These are phyloP conservation scores for Athetis lepigone DNA, from an alignment of 2,888 invertebrate species.

Conservation along the genomic window DNA sequence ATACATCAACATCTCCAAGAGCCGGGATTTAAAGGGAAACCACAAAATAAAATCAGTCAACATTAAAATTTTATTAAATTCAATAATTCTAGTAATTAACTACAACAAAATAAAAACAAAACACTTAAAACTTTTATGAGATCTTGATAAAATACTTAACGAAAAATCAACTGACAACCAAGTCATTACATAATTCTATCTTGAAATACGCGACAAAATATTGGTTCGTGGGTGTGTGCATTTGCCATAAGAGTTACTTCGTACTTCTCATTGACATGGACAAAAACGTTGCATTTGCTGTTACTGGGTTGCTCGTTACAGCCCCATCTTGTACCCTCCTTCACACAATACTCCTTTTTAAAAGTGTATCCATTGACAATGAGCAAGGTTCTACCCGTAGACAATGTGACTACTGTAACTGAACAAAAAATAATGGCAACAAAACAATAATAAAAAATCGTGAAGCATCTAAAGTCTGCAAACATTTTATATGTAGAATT, in stretches of 20 bases:
- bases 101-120: slow-evolving; percentile 24
- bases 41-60: slow-evolving; percentile 3
- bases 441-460: slow-evolving; percentile 34
- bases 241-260: slow-evolving; percentile 77
- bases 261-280: slow-evolving; percentile 79
- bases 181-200: slow-evolving; percentile 75
- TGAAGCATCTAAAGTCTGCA: slow-evolving; percentile 8
- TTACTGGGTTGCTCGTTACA: slow-evolving; percentile 78
- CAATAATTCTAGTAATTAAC: slow-evolving; percentile 13
- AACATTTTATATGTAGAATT: not conserved
- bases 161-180: slow-evolving; percentile 28
- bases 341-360: slow-evolving; percentile 72
- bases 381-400: slow-evolving; percentile 78
- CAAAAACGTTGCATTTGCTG: slow-evolving; percentile 77
- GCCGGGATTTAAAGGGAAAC: not conserved
- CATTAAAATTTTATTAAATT: slow-evolving; percentile 16
- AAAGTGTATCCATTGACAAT: slow-evolving; percentile 84
- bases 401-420: slow-evolving; percentile 81
- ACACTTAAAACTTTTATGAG: slow-evolving; percentile 23
- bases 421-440: slow-evolving; percentile 63
- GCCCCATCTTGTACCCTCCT: slow-evolving; percentile 72
- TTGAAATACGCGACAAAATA: slow-evolving; percentile 78
- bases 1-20: not conserved
- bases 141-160: slow-evolving; percentile 31
- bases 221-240: slow-evolving; percentile 80